Conservation (phyloP, 2,888 invertebrate genomes). For the Cerastis leucographa region DNA sequence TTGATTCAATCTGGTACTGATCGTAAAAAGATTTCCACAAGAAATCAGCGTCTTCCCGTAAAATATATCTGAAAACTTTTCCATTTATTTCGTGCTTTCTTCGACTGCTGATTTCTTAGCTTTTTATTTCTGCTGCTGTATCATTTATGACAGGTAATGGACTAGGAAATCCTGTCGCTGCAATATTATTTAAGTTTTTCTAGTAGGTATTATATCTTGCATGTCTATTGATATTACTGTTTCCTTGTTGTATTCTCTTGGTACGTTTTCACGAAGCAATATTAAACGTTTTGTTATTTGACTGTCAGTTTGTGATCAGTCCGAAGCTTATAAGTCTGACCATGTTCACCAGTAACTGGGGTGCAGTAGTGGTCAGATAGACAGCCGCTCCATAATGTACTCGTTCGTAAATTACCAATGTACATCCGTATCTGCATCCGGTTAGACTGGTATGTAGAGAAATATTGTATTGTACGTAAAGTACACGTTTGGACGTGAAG, state of each 20-base stretch:
- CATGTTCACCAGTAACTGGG: background rate
- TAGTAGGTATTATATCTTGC: background rate
- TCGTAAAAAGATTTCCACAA: constrained; percentile 36
- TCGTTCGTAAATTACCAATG: background rate
- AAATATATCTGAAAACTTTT: constrained; percentile 29
- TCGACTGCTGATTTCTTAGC: background rate
- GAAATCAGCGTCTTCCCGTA: constrained; percentile 8
- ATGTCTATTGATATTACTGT: constrained; percentile 16
- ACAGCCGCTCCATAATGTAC: background rate
- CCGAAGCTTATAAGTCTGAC: background rate
- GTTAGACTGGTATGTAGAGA: background rate
- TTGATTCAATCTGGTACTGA: constrained; percentile 18
- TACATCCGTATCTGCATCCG: background rate
- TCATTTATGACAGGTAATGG: constrained; percentile 33
- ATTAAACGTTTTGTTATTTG: background rate
- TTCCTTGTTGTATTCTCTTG: background rate
- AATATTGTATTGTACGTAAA: background rate
- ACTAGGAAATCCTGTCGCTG: background rate
- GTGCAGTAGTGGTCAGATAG: background rate
- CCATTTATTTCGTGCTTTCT: constrained; percentile 27
- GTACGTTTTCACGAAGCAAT: background rate
- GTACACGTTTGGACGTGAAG: background rate
- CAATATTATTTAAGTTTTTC: constrained; percentile 15
- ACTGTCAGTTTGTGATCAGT: background rate
- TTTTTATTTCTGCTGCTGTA: constrained; percentile 12